Conservation (phyloP, 2,888 invertebrate species). For the Acrobasis consociella region DNA sequence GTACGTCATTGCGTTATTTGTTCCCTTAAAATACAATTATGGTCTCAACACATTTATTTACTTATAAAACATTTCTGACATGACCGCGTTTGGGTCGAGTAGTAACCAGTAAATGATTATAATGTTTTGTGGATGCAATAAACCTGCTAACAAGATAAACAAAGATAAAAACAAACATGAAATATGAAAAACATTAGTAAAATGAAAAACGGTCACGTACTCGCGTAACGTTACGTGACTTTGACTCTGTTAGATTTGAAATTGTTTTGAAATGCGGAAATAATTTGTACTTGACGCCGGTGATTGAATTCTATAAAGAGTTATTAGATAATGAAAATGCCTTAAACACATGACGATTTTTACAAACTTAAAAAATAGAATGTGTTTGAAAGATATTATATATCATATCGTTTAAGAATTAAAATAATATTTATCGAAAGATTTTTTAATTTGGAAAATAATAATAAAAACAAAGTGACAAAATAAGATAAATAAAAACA, state of each 20-base stretch:
- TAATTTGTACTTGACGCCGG: too few relatives aligned
- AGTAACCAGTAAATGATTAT: background rate
- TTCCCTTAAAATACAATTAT: background rate
- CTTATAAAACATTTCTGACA: background rate
- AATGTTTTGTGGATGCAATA: background rate
- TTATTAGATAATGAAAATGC: too few relatives aligned
- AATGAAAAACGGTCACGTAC: slow-evolving; percentile 8
- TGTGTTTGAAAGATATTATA: too few relatives aligned
- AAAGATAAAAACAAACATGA: slow-evolving; percentile 5
- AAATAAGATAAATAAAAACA: too few relatives aligned
- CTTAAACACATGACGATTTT: too few relatives aligned
- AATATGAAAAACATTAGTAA: slow-evolving; percentile 8
- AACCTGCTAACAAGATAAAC: background rate
- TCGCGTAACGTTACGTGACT: slow-evolving; percentile 6
- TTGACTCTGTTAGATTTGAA: slow-evolving; percentile 2
- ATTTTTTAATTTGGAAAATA: too few relatives aligned
- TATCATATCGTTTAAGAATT: too few relatives aligned
- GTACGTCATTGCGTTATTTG: slow-evolving; percentile 10
- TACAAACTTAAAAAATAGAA: too few relatives aligned
- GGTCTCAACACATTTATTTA: background rate
- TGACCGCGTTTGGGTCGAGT: background rate
- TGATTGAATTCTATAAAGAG: too few relatives aligned
- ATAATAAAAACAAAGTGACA: too few relatives aligned
- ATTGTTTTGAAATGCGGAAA: background rate
- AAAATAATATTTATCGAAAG: too few relatives aligned